These are phyloP conservation scores for Rhegmatorhina hoffmannsi DNA, from an alignment of 2,113 vertebrate genomes.

Conservation along the genomic window DNA sequence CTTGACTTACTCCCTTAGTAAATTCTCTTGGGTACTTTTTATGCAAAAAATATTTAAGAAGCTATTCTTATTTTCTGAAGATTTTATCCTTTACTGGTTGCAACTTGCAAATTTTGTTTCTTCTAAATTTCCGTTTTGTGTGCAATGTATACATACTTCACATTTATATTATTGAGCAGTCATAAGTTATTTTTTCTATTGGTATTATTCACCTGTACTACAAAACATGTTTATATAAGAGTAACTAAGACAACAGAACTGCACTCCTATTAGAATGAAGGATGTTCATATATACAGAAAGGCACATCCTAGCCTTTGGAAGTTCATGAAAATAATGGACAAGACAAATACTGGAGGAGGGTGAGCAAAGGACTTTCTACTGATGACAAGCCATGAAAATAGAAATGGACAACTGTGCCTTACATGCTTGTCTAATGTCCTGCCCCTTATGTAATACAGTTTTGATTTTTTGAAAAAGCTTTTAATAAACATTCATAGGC, in stretches of 20 bases:
- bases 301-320: neutral
- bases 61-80: neutral
- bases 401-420: neutral
- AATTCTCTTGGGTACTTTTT: neutral
- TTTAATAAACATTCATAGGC: neutral
- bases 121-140: neutral
- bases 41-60: neutral
- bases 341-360: neutral
- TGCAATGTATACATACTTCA: neutral
- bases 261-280: neutral
- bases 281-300: neutral
- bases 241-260: neutral
- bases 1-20: neutral
- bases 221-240: neutral
- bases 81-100: neutral
- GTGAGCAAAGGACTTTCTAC: neutral
- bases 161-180: neutral
- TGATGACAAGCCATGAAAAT: neutral
- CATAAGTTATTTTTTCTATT: neutral
- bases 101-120: neutral
- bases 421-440: neutral
- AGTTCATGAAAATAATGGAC: neutral
- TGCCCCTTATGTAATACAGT: neutral
- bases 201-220: neutral
- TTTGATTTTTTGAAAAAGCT: neutral